Conservation (phyloP, 2,797 vertebrate genomes). For the Macroramphosus scolopax region DNA sequence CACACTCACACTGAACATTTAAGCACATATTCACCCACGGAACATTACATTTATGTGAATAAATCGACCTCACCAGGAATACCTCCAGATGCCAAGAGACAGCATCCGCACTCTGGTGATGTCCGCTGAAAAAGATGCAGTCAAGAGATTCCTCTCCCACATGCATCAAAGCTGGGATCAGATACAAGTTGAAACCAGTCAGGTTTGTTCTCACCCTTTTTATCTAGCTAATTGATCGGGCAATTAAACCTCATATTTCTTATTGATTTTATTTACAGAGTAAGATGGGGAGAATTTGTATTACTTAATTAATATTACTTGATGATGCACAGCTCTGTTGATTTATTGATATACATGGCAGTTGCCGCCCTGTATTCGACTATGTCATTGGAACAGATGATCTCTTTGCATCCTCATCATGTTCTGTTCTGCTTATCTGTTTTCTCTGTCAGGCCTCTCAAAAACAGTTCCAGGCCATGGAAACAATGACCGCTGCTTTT, state of each 20-base stretch:
- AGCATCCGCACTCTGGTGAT: constrained; percentile 84
- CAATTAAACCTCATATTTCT: no score
- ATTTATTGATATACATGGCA: neutral
- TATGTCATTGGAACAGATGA: no score
- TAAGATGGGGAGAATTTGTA: no score
- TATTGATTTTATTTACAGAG: no score
- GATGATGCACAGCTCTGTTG: no score
- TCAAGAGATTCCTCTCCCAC: constrained; percentile 83
- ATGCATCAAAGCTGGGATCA: constrained; percentile 86
- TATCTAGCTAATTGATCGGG: no score
- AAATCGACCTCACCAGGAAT: constrained; percentile 73
- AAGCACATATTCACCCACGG: constrained; percentile 10
- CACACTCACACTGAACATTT: constrained; percentile 4
- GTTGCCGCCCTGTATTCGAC: neutral
- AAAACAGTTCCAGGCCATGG: constrained; percentile 83
- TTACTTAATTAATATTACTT: no score
- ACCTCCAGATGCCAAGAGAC: constrained; percentile 85
- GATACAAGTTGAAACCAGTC: constrained; percentile 80
- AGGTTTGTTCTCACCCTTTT: constrained; percentile 64
- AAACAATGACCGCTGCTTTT: constrained; percentile 85
- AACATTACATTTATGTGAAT: constrained; percentile 7
- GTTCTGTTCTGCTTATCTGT: no score
- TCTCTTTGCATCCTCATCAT: no score
- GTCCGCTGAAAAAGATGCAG: constrained; percentile 83
- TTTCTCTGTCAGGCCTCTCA: constrained; percentile 78